Percentiles rank a stretch among this genome's conserved stretches.
These are phyloP conservation scores for Indicator maculatus DNA, from an alignment of 2,113 vertebrate species.

Conservation along the genomic window DNA sequence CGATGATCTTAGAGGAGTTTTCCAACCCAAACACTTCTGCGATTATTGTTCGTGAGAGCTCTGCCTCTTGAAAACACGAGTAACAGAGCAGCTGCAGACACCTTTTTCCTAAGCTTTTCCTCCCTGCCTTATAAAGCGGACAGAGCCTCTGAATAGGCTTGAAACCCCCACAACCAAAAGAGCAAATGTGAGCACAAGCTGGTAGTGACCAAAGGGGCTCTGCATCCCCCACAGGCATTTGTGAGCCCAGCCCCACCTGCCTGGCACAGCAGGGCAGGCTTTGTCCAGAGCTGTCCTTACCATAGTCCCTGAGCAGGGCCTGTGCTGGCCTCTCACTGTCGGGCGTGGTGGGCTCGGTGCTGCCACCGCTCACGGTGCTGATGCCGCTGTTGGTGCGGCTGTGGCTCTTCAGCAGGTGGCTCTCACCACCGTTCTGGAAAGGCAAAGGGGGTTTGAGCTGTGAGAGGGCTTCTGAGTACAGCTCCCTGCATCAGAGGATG, in stretches of 20 bases:
- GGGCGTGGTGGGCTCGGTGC: conserved; percentile 88
- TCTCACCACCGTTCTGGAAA: conserved; percentile 76
- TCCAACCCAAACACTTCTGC: too few species aligned
- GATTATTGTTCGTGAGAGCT: background rate
- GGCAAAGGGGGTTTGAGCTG: background rate
- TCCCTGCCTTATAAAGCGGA: background rate
- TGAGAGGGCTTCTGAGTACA: background rate
- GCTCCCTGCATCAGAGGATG: background rate
- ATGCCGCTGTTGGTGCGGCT: conserved; percentile 92
- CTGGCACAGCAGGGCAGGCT: background rate
- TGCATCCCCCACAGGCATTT: too few species aligned
- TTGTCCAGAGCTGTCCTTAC: conserved; percentile 71
- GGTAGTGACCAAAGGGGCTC: background rate
- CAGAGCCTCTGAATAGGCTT: background rate
- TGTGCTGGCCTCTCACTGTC: conserved; percentile 91
- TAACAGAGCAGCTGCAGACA: background rate
- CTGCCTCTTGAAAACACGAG: background rate
- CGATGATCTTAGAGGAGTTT: too few species aligned
- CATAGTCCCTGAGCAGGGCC: conserved; percentile 91
- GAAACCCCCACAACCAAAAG: background rate
- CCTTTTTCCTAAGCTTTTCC: background rate
- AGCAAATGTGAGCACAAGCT: background rate
- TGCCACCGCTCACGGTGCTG: conserved; percentile 89
- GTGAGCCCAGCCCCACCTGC: background rate
- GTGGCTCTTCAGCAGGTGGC: conserved; percentile 83